Base-by-base conservation (phyloP, 1,140 invertebrate species). In the Euura lappo region DNA sequence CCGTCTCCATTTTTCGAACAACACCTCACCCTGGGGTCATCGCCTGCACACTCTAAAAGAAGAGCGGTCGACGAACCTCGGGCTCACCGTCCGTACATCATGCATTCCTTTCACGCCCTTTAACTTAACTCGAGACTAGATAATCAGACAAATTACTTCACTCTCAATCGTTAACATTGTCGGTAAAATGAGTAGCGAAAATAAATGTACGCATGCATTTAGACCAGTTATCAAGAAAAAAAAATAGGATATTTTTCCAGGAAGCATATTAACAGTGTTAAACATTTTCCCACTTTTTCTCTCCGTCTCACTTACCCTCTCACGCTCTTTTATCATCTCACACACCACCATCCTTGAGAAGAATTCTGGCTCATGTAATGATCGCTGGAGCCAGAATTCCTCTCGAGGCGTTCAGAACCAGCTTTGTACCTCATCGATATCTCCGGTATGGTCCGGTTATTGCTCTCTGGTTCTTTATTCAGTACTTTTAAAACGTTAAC, bases 401-500 rank as follows among this genome's bases (percentile, higher is more conserved):
- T 60, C 51, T 3, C 51, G 51, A 51, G 51, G 51, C 13, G 10
- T 60, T 60, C 51, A 28, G 5, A 60, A 60, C 51, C 51, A 60
- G 51, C 51, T 11, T 60, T n/a, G 13, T 60, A 60, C 51, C 51
- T 60, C 8, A 11, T n/a, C 51, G 13, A 60, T 6, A 60, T 60
- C 51, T 60, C 51, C 51, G 51, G 51, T n/a, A n/a, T 60, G 51
- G 51, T 60, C 51, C 51, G 51, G 13, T 60, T 60, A 60, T 60
- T 60, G 51, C 51, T 60, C 51, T 60, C 51, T 60, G 51, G 51
- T 60, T 60, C 51, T 11, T 60, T 11, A 60, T 60, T 60, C 51
- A 60, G 51, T 60, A 60, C 51, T 60, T 60, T 60, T 60, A n/a
- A 60, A 60, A 60, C 51, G 51, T 60, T 60, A 11, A 60, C 51